Base-by-base conservation (phyloP, 2,113 vertebrate species). In the Chionodraco myersi region DNA sequence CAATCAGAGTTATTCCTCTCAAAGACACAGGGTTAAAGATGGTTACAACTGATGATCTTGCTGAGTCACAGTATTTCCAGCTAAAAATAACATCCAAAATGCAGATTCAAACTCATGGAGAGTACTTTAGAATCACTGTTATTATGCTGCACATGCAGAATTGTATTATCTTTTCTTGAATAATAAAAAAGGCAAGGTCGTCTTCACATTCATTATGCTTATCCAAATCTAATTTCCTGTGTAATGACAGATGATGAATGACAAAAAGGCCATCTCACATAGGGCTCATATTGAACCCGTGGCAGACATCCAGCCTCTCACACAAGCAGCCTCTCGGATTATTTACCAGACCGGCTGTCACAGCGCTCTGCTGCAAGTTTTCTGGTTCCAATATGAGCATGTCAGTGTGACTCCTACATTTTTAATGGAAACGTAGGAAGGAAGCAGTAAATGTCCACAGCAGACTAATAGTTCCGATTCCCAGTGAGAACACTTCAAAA, bases 401-500 rank as follows among this genome's bases (percentile, higher is more conserved):
- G 79, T 79, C 85, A 79, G 66, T 52, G 66, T 71, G 83, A 73
- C 80, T 88, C 78, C 66, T 87, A 72, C 13, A 88, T 91, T 80
- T 91, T 89, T 86, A 84, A 87, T 89, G 79, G 82, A 85, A 86
- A 84, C 70, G 67, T 58, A 68, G 61, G 48, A 72, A 53, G 71
- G 63, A 83, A 69, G 72, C 66, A 67, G 85, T 80, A 59, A 63
- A 72, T 69, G 84, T 86, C 83, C 81, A 79, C 18, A 73, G 72
- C 41, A 84, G 86, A 86, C 65, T 81, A 88, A 85, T 81, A 75
- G 77, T 77, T 85, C 67, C 21, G 30, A 77, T 84, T 88, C 85
- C 85, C 69, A 58, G 69, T 44, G 48, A 49, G 78, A 61, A 85
- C 75, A 60, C 77, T 61, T 76, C 83, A 77, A 41, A 67, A 68